Conservation (phyloP, 1,140 invertebrate genomes). For the Sycophila sp. region DNA sequence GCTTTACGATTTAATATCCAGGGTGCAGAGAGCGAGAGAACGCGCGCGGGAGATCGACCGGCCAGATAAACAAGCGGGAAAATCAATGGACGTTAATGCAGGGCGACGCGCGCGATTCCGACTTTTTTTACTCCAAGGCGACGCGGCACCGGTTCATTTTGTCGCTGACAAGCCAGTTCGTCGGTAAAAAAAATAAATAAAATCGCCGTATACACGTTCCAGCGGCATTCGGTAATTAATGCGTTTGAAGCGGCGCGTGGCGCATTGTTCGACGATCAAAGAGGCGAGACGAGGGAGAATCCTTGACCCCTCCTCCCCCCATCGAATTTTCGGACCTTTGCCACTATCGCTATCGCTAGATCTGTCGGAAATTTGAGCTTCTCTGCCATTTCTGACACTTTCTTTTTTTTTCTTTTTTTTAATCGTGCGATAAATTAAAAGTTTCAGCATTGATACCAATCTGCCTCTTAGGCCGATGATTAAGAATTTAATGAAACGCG, state of each 20-base stretch:
- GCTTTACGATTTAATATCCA: constrained; percentile 31
- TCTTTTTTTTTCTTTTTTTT: not conserved
- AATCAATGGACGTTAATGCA: constrained; percentile 32
- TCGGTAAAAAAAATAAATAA: not conserved
- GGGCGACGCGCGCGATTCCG: constrained; percentile 1
- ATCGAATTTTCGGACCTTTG: not conserved
- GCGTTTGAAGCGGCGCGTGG: not conserved
- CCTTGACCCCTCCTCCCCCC: no score
- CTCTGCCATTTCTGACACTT: not conserved
- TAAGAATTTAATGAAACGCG: constrained; percentile 27
- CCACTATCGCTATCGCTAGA: not conserved
- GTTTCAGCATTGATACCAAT: not conserved
- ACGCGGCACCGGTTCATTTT: not conserved
- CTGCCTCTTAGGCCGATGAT: not conserved
- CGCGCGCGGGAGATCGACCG: constrained; percentile 10
- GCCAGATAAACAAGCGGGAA: constrained; percentile 20
- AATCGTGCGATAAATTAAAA: constrained; percentile 23
- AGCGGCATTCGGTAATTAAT: not conserved
- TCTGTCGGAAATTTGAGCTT: not conserved
- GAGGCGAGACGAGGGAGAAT: not conserved
- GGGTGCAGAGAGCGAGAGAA: constrained; percentile 11
- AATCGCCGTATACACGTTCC: not conserved
- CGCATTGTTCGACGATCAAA: not conserved
- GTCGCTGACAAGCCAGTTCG: not conserved
- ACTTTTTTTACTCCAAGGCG: not conserved